phyloP scores from a whole-genome alignment of 2,888 invertebrate genomes.

The Cosmia pyralina region DNA sequence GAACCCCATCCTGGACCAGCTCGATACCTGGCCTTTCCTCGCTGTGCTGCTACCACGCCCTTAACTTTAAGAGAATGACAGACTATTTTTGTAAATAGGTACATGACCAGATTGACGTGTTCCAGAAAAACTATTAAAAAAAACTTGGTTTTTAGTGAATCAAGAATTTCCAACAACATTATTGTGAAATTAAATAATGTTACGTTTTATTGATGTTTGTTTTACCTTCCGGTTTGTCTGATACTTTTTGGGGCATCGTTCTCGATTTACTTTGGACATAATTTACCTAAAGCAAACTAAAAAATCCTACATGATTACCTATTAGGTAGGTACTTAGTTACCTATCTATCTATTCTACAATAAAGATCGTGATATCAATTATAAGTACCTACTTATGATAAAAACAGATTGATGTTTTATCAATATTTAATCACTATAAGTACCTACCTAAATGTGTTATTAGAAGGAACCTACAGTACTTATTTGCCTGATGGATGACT shows the following conservation, averaged over 20 bases:
- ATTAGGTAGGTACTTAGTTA: no score
- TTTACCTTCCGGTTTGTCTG: background rate
- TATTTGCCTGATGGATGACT: background rate
- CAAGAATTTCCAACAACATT: constrained; percentile 16
- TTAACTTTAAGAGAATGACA: constrained; percentile 16
- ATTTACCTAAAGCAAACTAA: no score
- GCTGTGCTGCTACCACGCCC: constrained; percentile 69
- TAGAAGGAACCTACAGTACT: background rate
- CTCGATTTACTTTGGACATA: background rate
- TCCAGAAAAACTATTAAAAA: background rate
- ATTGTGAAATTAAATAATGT: constrained; percentile 32
- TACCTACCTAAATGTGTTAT: background rate
- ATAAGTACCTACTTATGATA: background rate
- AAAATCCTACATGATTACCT: background rate
- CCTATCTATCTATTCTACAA: background rate
- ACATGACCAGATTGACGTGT: constrained; percentile 9
- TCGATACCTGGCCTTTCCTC: constrained; percentile 83
- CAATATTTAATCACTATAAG: background rate
- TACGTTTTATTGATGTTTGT: constrained; percentile 19
- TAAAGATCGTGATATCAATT: background rate
- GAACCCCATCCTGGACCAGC: constrained; percentile 78
- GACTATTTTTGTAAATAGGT: constrained; percentile 24
- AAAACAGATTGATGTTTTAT: constrained; percentile 4
- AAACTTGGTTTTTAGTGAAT: constrained; percentile 3
- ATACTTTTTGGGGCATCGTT: background rate